Evolutionary conservation across 1,140 invertebrate genomes (phyloP).

Genomic region (Neodiprion pinetum): DNA sequence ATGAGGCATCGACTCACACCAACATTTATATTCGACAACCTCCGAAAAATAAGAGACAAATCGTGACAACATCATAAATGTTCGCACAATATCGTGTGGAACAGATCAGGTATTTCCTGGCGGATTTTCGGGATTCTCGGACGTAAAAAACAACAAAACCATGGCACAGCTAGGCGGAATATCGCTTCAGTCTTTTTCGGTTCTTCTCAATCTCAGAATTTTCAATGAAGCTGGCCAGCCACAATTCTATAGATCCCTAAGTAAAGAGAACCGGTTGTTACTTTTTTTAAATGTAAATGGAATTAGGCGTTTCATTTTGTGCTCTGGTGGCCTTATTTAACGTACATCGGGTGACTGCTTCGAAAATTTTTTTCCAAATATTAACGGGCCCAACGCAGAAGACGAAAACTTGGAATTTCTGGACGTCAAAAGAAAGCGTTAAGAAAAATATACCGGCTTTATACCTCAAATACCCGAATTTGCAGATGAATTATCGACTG

Average conservation of each 20-base stretch:
- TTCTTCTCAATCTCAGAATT: not conserved
- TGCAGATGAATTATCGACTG: slow-evolving; percentile 14
- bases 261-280: slow-evolving; percentile 23
- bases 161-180: slow-evolving; percentile 13
- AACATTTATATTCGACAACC: slow-evolving; percentile 4
- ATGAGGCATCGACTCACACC: not conserved
- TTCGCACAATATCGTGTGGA: not conserved
- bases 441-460: slow-evolving; percentile 31
- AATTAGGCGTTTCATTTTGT: not conserved
- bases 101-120: not conserved
- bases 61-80: not conserved
- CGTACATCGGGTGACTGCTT: not conserved
- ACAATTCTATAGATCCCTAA: not conserved
- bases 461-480: slow-evolving; percentile 36
- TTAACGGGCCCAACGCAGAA: not conserved
- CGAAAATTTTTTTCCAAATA: not conserved
- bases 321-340: not conserved
- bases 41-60: not conserved
- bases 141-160: not conserved
- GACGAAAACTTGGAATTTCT: slow-evolving; percentile 21
- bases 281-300: not conserved
- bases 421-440: slow-evolving; percentile 18
- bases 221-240: slow-evolving; percentile 15
- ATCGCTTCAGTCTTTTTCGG: not conserved
- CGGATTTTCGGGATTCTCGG: slow-evolving; percentile 9